Base-by-base conservation (phyloP, 2,113 vertebrate species). In the Ancistrus triradiatus region DNA sequence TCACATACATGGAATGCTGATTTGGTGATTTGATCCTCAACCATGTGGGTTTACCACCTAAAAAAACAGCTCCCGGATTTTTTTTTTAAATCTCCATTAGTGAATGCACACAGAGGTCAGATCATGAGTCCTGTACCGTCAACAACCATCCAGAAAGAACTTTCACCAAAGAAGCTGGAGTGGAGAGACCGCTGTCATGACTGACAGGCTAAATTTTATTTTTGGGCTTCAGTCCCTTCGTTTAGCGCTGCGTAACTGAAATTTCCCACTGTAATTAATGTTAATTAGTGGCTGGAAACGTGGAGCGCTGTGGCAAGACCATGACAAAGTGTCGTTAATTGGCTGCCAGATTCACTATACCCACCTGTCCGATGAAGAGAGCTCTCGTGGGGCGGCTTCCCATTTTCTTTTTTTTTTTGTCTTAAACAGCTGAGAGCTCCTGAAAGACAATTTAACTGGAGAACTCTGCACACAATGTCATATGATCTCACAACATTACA, bases 271-370 rank as follows among this genome's bases (percentile, higher is more conserved):
- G 77, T 86, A 85, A 89, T 89, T 86, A 85, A 86, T 86, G 86
- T 78, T 83, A 78, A 85, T 89, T 85, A 85, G 78, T 82, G 81
- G 76, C 80, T 86, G 77, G 80, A 83, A 82, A 83, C 83, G 85
- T 82, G 83, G 80, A 77, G 78, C 87, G 79, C 69, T 72, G 78
- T 82, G 83, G 83, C 83, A 74, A 76, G 75, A 82, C 83, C 84
- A 79, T 87, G 84, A 89, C 86, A 86, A 87, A 88, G 85, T 83
- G 81, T 82, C 85, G 81, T 85, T 87, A 85, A 86, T 83, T 83
- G 86, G 84, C 82, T 88, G 85, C 86, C 86, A 87, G 78, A 78
- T 83, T 80, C 85, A 81, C 82, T 89, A 85, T 85, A 83, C 82
- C 83, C 79, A 86, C 84, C 86, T 88, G 83, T 84, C 84, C 78